These are phyloP conservation scores for Spilogale gracilis DNA, from an alignment of 2,113 vertebrate species.

Conservation along the genomic window DNA sequence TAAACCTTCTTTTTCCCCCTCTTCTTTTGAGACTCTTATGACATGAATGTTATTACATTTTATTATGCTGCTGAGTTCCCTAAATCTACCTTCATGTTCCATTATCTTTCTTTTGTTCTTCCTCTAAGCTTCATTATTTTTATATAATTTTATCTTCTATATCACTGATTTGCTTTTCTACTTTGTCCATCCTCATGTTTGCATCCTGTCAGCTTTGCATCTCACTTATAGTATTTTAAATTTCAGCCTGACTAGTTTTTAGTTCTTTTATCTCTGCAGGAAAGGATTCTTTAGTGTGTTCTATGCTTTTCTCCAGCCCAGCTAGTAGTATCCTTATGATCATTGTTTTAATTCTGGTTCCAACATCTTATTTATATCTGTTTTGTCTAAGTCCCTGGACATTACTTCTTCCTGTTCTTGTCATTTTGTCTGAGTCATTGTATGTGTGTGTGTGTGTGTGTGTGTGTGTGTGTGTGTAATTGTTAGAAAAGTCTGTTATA, in stretches of 20 bases:
- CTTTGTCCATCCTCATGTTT: not conserved
- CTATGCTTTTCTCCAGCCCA: not conserved
- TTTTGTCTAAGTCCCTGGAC: not conserved
- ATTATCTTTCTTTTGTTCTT: not conserved
- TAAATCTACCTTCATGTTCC: not conserved
- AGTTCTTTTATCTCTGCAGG: not conserved
- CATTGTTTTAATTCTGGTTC: not conserved
- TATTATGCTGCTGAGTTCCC: not conserved
- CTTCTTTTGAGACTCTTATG: not conserved
- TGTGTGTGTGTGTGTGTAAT: not conserved
- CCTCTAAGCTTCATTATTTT: not conserved
- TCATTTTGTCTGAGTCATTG: not conserved
- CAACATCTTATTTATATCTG: not conserved
- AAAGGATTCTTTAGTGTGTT: not conserved
- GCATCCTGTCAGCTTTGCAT: not conserved
- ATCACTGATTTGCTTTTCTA: not conserved
- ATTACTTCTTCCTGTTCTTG: not conserved
- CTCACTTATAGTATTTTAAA: not conserved
- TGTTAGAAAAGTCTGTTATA: not conserved
- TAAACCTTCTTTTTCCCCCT: not conserved
- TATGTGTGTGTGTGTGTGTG: not conserved
- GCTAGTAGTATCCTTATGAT: not conserved
- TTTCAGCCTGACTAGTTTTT: not conserved
- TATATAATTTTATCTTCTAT: not conserved
- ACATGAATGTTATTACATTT: not conserved